Base-by-base conservation (phyloP, 2,888 invertebrate species). In the Ormia ochracea region DNA sequence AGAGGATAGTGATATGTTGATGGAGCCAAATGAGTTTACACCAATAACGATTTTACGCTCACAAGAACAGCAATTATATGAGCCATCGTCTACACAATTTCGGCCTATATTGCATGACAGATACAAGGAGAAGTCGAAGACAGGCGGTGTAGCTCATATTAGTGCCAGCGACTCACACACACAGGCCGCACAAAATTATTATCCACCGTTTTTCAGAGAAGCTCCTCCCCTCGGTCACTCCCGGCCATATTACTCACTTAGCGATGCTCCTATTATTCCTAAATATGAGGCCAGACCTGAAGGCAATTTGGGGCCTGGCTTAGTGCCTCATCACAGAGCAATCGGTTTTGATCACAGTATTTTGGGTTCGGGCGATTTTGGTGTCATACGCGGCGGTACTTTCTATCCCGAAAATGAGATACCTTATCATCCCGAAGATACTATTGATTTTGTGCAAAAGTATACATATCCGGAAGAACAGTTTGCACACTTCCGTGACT, bases 401-500 rank as follows among this genome's bases (percentile, higher is more conserved):
- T 96, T 96, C 90, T 95, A 95, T 84, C 93, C 94, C 21, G 93
- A 93, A 82, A 93, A 93, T 83, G 94, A 94, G 81, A 93, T 94
- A 84, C 91, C 91, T 75, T 90, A 90, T 23, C 90, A 91, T 81
- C 90, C 90, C 1, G 90, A 90, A 36, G 90, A 90, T 54, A 88
- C 88, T 58, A 92, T 91, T 80, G 93, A 91, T 50, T 91, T 91
- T 31, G 82, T 89, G 85, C 88, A 89, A 70, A 92, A 93, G 85
- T 94, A 94, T 4, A 94, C 94, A 61, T 93, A 94, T 83, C 93
- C 94, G 26, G 93, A 94, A 74, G 96, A 96, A 85, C 96, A 96
- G 86, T 96, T 96, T 86, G 95, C 96, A 4, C 96, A 96, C 87
- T 96, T 96, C 90, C 92, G 95, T 84, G 96, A 96, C 87, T 96